A percentile compares a stretch with the other conserved stretches of the same genome.
These are phyloP conservation scores for Macroglossus sobrinus DNA, from an alignment of 2,113 vertebrate species.

Conservation along the genomic window DNA sequence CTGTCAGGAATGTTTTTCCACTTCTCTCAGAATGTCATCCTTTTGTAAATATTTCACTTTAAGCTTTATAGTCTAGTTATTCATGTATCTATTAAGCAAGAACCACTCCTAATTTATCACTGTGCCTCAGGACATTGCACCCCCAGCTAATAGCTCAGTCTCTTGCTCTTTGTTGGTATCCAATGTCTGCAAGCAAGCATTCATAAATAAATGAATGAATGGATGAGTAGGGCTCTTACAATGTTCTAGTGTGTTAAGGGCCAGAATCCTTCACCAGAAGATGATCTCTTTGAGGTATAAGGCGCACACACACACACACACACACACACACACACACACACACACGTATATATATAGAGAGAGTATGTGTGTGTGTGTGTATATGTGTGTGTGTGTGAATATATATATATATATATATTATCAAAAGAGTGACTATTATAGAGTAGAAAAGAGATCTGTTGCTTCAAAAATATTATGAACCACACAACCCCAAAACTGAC, in stretches of 20 bases:
- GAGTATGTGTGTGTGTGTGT: neutral
- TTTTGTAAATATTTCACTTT: neutral
- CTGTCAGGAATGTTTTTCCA: neutral
- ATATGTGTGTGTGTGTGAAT: no score
- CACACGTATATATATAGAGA: no score
- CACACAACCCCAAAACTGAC: neutral
- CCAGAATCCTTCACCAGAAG: neutral
- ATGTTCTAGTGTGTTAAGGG: neutral
- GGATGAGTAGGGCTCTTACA: neutral
- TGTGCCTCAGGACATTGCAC: neutral
- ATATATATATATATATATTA: neutral
- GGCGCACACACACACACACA: no score
- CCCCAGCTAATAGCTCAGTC: neutral
- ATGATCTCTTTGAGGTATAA: neutral
- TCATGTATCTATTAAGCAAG: constrained; percentile 3
- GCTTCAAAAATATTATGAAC: neutral
- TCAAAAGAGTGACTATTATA: neutral
- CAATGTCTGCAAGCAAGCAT: neutral
- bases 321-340: no score
- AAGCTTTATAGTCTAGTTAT: neutral
- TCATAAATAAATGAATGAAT: neutral
- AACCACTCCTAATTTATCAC: neutral
- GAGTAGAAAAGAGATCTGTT: neutral
- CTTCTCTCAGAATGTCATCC: neutral
- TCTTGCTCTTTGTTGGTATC: neutral